phyloP scores from a whole-genome alignment of 2,888 invertebrate species.

The Dynastes grantii region DNA sequence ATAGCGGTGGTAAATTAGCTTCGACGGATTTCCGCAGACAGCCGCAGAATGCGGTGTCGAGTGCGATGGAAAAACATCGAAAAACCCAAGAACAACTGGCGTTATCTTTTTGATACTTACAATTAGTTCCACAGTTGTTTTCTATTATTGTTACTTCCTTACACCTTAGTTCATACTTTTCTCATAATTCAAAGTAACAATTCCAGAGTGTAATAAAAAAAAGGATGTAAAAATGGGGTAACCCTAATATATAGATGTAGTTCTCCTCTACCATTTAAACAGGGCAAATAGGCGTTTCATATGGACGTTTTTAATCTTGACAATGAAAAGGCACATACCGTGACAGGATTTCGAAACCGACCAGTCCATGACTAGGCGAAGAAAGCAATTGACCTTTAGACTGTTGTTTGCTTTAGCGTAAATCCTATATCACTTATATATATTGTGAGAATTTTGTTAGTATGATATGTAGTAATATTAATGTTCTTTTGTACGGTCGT shows the following conservation, averaged over 20 bases:
- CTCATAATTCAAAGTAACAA: not conserved
- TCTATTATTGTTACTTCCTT: not conserved
- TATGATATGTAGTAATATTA: no score
- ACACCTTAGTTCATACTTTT: not conserved
- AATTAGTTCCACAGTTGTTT: not conserved
- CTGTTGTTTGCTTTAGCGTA: constrained; percentile 38
- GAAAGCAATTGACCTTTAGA: constrained; percentile 44
- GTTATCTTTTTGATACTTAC: not conserved
- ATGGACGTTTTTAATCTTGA: not conserved
- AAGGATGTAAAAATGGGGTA: not conserved
- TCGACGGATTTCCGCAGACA: constrained; percentile 31
- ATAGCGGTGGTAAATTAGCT: constrained; percentile 24
- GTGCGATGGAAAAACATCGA: constrained; percentile 20
- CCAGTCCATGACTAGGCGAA: not conserved
- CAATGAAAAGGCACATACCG: constrained; percentile 9
- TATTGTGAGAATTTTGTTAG: constrained; percentile 1
- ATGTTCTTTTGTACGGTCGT: no score
- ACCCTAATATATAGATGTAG: not conserved
- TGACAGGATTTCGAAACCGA: not conserved
- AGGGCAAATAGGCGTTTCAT: not conserved
- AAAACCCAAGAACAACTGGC: not conserved
- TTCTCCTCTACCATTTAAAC: not conserved
- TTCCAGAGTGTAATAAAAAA: not conserved
- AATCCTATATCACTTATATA: constrained; percentile 34
- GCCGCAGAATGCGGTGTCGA: constrained; percentile 23